Conservation (phyloP, 1,140 invertebrate genomes). For the Sycophila sp. region DNA sequence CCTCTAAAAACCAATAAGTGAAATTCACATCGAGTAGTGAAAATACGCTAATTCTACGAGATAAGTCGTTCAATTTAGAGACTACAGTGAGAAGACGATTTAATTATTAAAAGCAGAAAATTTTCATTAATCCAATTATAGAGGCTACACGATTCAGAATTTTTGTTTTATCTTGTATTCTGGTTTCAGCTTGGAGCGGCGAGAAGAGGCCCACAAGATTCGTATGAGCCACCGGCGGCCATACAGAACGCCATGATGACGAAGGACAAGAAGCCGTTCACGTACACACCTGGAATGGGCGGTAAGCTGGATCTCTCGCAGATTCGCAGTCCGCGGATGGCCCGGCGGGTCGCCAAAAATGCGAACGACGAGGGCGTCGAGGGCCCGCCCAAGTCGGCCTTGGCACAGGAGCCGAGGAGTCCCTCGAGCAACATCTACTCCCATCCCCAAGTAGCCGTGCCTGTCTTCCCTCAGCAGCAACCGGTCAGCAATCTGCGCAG, state of each 20-base stretch:
- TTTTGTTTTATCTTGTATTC: no score
- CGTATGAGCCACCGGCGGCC: constrained; percentile 81
- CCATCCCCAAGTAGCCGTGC: constrained; percentile 75
- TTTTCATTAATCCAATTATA: no score
- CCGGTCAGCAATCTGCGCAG: constrained; percentile 49
- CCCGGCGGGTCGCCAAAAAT: constrained; percentile 77
- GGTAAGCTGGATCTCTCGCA: constrained; percentile 89
- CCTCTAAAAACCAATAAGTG: no score
- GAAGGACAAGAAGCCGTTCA: constrained; percentile 95
- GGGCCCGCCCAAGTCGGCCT: constrained; percentile 56
- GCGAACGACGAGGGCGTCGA: constrained; percentile 70
- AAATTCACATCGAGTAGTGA: no score
- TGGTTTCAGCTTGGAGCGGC: no score
- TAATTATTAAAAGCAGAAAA: no score
- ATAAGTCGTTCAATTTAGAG: no score
- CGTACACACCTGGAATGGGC: constrained; percentile 85
- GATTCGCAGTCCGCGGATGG: constrained; percentile 89
- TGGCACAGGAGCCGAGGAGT: constrained; percentile 51
- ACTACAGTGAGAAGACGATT: no score
- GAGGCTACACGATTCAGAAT: no score
- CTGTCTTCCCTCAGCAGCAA: constrained; percentile 72
- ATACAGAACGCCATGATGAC: constrained; percentile 94
- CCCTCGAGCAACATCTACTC: constrained; percentile 59
- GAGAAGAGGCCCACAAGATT: constrained; percentile 43
- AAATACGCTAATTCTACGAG: no score